phyloP scores from a whole-genome alignment of 2,113 vertebrate species.

The Pygoscelis adeliae region DNA sequence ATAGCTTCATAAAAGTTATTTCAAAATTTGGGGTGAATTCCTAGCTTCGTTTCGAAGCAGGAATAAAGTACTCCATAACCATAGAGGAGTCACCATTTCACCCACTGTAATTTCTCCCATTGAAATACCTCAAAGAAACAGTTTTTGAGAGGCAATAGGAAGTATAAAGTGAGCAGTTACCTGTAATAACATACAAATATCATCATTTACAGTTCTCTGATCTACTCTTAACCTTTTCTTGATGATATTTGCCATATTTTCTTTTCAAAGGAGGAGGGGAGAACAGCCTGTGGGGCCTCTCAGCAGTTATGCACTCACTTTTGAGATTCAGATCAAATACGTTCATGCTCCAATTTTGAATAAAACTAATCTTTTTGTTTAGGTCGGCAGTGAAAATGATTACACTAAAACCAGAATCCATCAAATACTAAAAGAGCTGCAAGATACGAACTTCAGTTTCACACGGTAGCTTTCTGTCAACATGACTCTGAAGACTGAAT shows the following conservation, averaged over 20 bases:
- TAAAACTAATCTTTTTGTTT: neutral
- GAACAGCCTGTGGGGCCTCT: neutral
- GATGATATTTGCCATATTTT: neutral
- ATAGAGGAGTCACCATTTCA: neutral
- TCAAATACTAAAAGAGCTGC: neutral
- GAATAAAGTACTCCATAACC: neutral
- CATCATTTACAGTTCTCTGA: neutral
- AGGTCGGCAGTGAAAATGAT: neutral
- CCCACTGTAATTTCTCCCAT: neutral
- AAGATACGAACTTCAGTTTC: neutral
- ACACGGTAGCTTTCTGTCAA: accelerated
- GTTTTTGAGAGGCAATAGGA: neutral
- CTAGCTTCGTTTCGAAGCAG: neutral
- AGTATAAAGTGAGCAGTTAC: neutral
- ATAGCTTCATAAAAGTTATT: neutral
- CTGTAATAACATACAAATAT: neutral
- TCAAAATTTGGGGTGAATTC: neutral
- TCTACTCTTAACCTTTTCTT: neutral
- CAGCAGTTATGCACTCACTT: neutral
- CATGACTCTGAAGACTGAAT: neutral
- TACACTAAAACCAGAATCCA: neutral
- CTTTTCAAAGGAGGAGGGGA: neutral
- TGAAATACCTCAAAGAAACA: neutral
- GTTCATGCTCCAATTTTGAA: neutral
- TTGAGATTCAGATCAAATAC: neutral